Conservation (phyloP, 2,113 vertebrate genomes). For the Falcunculus frontatus region DNA sequence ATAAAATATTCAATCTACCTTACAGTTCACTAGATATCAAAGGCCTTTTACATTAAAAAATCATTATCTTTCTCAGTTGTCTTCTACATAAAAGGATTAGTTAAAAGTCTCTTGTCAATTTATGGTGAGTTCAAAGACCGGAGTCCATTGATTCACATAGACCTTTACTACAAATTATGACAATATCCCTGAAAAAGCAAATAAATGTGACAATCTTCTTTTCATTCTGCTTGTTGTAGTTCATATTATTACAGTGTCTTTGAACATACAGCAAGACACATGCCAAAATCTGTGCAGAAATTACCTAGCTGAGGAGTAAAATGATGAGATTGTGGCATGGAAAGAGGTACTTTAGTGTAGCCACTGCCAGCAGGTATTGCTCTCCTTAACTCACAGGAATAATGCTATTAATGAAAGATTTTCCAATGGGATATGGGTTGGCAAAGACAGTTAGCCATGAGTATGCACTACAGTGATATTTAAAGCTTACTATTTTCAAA, state of each 20-base stretch:
- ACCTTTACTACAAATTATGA: background rate
- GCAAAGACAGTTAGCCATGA: background rate
- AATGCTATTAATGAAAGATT: background rate
- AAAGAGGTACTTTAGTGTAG: background rate
- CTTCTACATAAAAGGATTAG: background rate
- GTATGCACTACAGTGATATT: background rate
- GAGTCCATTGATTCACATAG: background rate
- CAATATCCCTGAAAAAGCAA: background rate
- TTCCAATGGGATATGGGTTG: background rate
- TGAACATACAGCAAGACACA: background rate
- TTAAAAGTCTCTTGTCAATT: background rate
- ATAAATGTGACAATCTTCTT: background rate
- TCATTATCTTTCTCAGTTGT: background rate
- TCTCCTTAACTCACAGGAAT: background rate
- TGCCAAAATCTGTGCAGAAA: background rate
- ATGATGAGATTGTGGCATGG: accelerated
- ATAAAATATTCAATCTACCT: background rate
- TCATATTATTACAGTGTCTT: background rate
- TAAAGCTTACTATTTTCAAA: background rate
- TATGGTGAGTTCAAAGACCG: background rate
- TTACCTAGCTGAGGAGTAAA: background rate
- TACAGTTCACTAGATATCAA: background rate
- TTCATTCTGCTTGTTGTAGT: background rate
- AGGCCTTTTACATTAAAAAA: background rate
- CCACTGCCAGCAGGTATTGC: background rate